Evolutionary conservation across 1,140 invertebrate genomes (phyloP).

Genomic region (Oryzaephilus surinamensis): DNA sequence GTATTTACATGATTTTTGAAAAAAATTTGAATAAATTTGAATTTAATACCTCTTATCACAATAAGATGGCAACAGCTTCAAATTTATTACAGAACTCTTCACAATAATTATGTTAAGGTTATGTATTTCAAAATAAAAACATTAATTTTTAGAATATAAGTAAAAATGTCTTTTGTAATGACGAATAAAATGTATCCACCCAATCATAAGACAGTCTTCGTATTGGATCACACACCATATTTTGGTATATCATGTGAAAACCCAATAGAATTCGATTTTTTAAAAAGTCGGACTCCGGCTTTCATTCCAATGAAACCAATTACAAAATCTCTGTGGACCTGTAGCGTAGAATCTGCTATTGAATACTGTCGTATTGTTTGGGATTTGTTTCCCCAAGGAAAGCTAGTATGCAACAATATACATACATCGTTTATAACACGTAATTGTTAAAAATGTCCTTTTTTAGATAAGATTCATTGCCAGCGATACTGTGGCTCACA

Average conservation of each 20-base stretch:
- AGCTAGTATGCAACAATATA: slow-evolving; percentile 51
- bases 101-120: too few relatives aligned
- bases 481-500: slow-evolving; percentile 66
- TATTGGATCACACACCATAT: slow-evolving; percentile 84
- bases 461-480: slow-evolving; percentile 72
- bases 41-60: too few relatives aligned
- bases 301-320: slow-evolving; percentile 68
- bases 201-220: slow-evolving; percentile 91
- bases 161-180: slow-evolving; percentile 21
- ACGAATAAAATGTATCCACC: slow-evolving; percentile 44
- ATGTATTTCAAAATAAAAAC: too few relatives aligned
- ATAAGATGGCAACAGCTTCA: too few relatives aligned
- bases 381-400: slow-evolving; percentile 85
- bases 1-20: too few relatives aligned
- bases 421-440: neutral
- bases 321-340: slow-evolving; percentile 89
- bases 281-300: slow-evolving; percentile 56
- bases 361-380: slow-evolving; percentile 94
- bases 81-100: too few relatives aligned
- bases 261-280: slow-evolving; percentile 79
- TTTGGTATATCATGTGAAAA: slow-evolving; percentile 80
- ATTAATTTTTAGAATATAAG: too few relatives aligned
- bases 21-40: too few relatives aligned
- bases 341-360: slow-evolving; percentile 82
- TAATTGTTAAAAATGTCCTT: slow-evolving; percentile 14